A percentile compares a stretch with the other conserved stretches of the same genome.
Conservation (phyloP, 2,797 vertebrate species). For the Sphaeramia orbicularis region DNA sequence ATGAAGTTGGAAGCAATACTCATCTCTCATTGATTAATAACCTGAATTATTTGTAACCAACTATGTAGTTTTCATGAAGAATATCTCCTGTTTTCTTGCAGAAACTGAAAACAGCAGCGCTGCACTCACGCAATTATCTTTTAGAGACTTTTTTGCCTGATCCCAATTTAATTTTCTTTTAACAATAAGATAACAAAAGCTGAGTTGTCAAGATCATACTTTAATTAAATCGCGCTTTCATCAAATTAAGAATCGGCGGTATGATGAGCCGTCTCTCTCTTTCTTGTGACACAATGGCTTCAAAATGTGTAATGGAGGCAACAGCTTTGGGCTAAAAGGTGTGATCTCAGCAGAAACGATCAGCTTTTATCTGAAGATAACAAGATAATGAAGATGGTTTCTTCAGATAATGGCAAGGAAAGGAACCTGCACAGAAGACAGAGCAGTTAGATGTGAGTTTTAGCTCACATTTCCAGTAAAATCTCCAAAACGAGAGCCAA, state of each 20-base stretch:
- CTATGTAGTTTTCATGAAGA: not conserved
- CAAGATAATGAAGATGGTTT: too few relatives aligned
- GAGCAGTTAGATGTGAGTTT: too few relatives aligned
- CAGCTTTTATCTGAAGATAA: not conserved
- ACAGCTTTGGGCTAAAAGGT: not conserved
- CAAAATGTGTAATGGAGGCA: not conserved
- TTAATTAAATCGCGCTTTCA: conserved; percentile 9
- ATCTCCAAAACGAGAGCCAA: too few relatives aligned
- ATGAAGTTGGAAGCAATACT: too few relatives aligned
- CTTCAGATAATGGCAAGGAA: too few relatives aligned
- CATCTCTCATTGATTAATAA: not conserved
- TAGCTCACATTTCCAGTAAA: too few relatives aligned
- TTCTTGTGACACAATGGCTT: not conserved
- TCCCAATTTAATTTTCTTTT: conserved; percentile 14
- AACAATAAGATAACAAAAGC: conserved; percentile 1
- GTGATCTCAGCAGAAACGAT: not conserved
- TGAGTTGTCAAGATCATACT: not conserved
- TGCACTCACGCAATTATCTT: not conserved
- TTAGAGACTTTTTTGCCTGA: conserved; percentile 2
- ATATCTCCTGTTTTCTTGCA: not conserved
- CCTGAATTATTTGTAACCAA: not conserved
- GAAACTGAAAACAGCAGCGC: conserved; percentile 2
- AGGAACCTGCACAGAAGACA: too few relatives aligned
- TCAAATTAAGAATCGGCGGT: not conserved
- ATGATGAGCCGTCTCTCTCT: not conserved